Conservation (phyloP, 2,113 vertebrate genomes). For the Phylloscopus whistleri region DNA sequence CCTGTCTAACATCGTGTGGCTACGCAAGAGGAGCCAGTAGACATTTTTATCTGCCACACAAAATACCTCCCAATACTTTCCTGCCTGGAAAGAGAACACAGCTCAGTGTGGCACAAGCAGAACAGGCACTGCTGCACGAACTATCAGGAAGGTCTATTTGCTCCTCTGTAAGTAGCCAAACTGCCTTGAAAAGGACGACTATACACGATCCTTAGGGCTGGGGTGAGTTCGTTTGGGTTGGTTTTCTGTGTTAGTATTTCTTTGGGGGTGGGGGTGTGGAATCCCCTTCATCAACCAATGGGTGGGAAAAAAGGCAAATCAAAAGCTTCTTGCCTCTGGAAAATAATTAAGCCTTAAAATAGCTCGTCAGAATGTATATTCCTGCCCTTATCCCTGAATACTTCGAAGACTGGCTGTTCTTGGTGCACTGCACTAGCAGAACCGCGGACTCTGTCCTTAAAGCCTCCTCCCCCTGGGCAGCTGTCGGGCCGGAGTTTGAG, state of each 20-base stretch:
- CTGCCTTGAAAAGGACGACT: background rate
- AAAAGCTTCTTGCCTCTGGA: background rate
- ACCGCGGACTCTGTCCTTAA: fast-evolving
- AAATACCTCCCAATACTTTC: background rate
- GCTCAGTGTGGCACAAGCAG: fast-evolving
- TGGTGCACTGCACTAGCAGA: background rate
- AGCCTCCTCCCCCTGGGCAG: fast-evolving
- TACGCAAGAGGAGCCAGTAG: background rate
- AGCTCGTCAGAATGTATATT: background rate
- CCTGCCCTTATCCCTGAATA: too few species aligned
- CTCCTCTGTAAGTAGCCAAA: background rate
- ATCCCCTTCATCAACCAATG: background rate
- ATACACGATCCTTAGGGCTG: background rate
- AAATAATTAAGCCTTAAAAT: background rate
- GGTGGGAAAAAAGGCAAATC: fast-evolving
- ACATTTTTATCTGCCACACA: background rate
- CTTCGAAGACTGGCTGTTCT: background rate
- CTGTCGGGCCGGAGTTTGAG: background rate
- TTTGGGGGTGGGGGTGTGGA: fast-evolving
- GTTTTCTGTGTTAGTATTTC: background rate
- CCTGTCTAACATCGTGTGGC: background rate
- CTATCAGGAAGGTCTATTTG: background rate
- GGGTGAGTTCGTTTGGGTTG: background rate
- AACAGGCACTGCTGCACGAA: background rate
- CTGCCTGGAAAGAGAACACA: background rate